phyloP scores from a whole-genome alignment of 2,888 invertebrate genomes.

The Cinara cedri region DNA sequence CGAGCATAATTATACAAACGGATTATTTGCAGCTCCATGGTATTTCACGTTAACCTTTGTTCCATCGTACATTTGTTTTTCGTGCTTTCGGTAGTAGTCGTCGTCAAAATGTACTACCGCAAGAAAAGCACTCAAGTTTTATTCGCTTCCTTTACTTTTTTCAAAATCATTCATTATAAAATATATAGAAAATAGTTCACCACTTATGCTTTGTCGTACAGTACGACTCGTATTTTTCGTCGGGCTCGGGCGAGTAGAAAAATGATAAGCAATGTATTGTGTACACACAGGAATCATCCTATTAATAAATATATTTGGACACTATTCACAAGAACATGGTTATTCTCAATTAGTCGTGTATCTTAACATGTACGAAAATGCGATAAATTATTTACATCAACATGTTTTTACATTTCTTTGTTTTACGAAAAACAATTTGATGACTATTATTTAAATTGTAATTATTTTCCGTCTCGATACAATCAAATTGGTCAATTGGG shows the following conservation, averaged over 20 bases:
- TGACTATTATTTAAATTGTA: background rate
- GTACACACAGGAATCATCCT: slow-evolving; percentile 2
- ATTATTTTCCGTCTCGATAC: background rate
- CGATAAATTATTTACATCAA: too few relatives aligned
- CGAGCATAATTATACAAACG: slow-evolving; percentile 12
- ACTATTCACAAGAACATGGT: slow-evolving; percentile 4
- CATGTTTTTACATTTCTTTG: slow-evolving; percentile 2
- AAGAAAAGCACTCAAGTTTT: slow-evolving; percentile 28
- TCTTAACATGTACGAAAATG: background rate
- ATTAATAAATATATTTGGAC: slow-evolving; percentile 7
- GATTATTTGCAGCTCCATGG: slow-evolving; percentile 25
- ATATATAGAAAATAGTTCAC: slow-evolving; percentile 1
- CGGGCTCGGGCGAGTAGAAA: background rate
- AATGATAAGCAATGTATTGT: slow-evolving; percentile 3
- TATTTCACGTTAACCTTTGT: slow-evolving; percentile 17
- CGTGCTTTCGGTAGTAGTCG: slow-evolving; percentile 18
- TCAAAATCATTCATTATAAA: slow-evolving; percentile 17
- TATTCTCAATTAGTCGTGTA: background rate
- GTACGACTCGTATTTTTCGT: background rate
- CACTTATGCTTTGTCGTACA: background rate
- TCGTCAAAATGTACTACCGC: slow-evolving; percentile 34
- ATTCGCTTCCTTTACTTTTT: slow-evolving; percentile 11
- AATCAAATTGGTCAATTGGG: too few relatives aligned
- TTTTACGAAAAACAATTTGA: slow-evolving; percentile 13
- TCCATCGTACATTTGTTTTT: slow-evolving; percentile 5